A percentile compares a stretch with the other conserved stretches of the same genome.
phyloP scores from a whole-genome alignment of 1,140 invertebrate species.

The Pogonomyrmex barbatus region DNA sequence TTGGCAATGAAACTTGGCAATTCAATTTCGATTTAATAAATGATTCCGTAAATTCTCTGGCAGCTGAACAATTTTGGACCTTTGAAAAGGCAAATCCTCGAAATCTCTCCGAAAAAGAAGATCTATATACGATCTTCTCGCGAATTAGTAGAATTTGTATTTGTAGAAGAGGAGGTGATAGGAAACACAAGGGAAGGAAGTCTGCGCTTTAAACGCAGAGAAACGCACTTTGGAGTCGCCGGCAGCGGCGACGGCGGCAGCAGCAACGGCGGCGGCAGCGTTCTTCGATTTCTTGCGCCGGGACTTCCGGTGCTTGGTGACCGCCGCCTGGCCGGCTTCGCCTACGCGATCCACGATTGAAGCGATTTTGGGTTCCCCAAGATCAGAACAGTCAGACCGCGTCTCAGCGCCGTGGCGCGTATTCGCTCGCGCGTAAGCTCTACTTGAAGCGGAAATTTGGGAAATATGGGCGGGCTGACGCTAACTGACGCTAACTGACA shows the following conservation, averaged over 20 bases:
- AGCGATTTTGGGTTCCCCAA: constrained; percentile 57
- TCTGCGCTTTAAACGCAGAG: neutral
- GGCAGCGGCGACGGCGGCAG: constrained; percentile 60
- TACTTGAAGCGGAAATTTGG: constrained; percentile 4
- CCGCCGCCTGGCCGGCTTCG: constrained; percentile 74
- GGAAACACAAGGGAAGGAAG: constrained; percentile 13
- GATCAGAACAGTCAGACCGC: constrained; percentile 1
- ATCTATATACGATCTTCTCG: neutral
- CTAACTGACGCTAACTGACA: neutral
- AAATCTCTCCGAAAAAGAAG: neutral
- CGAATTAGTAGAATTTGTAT: constrained; percentile 18
- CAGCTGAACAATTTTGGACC: neutral
- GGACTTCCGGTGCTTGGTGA: constrained; percentile 76
- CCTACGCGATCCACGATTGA: constrained; percentile 77
- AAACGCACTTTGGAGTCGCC: constrained; percentile 75
- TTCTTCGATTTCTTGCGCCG: constrained; percentile 80
- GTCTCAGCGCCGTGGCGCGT: constrained; percentile 22
- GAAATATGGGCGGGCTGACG: neutral
- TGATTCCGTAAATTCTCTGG: neutral
- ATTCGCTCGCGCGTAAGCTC: constrained; percentile 19
- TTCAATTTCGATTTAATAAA: neutral
- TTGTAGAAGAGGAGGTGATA: neutral
- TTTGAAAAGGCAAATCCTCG: neutral
- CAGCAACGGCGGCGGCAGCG: constrained; percentile 64
- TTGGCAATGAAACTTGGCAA: neutral